These are phyloP conservation scores for Globia sparganii DNA, from an alignment of 2,888 invertebrate species.

Conservation along the genomic window DNA sequence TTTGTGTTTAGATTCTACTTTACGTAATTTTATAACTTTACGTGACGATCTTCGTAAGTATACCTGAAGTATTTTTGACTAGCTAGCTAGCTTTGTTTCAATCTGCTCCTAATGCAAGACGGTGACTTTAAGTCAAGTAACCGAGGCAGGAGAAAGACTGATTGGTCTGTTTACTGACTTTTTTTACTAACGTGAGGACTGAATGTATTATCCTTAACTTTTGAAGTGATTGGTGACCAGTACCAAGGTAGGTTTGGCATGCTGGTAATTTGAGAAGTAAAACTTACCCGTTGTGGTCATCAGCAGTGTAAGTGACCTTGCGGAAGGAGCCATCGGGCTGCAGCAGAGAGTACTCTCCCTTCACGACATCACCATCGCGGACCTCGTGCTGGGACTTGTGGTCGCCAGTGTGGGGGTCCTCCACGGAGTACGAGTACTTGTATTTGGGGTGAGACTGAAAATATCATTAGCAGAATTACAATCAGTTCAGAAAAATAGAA, in stretches of 20 bases:
- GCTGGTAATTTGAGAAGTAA: constrained; percentile 10
- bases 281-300: constrained; percentile 89
- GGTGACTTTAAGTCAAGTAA: neutral
- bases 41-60: neutral
- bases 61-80: neutral
- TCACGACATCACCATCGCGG: constrained; percentile 91
- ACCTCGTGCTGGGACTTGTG: constrained; percentile 91
- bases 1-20: constrained; percentile 62
- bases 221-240: neutral
- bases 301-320: constrained; percentile 91
- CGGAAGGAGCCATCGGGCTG: constrained; percentile 91
- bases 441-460: constrained; percentile 90
- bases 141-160: neutral
- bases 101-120: neutral
- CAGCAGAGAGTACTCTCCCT: constrained; percentile 92
- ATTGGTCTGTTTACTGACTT: neutral
- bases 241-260: neutral
- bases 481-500: neutral
- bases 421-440: constrained; percentile 91
- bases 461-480: neutral
- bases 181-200: neutral
- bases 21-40: constrained; percentile 47
- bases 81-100: constrained; percentile 8
- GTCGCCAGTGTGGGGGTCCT: constrained; percentile 91
- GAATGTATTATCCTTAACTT: neutral